phyloP scores from a whole-genome alignment of 2,113 vertebrate species.

The Morone saxatilis region DNA sequence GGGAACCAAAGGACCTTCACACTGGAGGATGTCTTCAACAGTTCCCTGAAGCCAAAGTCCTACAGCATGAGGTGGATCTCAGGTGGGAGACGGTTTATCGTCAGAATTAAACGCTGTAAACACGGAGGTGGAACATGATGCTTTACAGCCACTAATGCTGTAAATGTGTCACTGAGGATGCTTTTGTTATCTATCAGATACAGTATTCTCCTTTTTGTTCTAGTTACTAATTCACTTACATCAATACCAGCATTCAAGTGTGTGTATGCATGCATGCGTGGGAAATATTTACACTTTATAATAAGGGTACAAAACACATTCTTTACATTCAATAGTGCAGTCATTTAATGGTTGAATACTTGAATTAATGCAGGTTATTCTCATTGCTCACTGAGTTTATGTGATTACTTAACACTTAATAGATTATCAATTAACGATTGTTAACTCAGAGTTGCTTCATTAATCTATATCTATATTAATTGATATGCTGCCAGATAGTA shows the following conservation, averaged over 20 bases:
- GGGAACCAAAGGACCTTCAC: conserved; percentile 79
- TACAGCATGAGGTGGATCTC: conserved; percentile 94
- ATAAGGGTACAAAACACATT: not conserved
- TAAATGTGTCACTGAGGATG: not conserved
- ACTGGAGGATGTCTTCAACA: conserved; percentile 91
- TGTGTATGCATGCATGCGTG: not conserved
- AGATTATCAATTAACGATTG: not conserved
- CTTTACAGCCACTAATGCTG: not conserved
- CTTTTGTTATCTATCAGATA: not conserved
- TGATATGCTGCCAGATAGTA: too few species aligned
- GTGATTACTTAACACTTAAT: not conserved
- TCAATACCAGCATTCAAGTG: not conserved
- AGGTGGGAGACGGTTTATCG: conserved; percentile 78
- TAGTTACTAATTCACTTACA: conserved; percentile 38
- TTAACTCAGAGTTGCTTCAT: not conserved
- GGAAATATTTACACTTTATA: not conserved
- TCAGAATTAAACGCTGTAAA: not conserved
- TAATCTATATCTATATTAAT: not conserved
- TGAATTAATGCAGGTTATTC: not conserved
- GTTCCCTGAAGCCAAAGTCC: conserved; percentile 87
- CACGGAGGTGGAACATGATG: not conserved
- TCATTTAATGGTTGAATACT: not conserved
- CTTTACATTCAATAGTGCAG: too few species aligned
- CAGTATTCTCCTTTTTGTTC: not conserved
- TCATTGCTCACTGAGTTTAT: not conserved